Conservation (phyloP, 2,797 vertebrate species). For the Lutjanus argentimaculatus region DNA sequence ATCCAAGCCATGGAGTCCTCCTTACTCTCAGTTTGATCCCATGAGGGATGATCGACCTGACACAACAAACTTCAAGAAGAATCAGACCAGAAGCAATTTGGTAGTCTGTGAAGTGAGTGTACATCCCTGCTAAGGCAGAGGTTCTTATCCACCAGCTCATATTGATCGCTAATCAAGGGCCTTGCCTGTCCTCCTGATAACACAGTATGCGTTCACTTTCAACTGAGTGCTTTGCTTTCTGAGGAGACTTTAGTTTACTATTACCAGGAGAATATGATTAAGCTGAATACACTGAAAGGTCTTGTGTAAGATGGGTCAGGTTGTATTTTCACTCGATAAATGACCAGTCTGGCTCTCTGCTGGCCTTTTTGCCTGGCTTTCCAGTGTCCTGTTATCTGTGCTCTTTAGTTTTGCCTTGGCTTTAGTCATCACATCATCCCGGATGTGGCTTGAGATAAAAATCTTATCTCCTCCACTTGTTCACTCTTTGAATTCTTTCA, state of each 20-base stretch:
- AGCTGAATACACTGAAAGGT: constrained; percentile 26
- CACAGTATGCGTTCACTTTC: constrained; percentile 28
- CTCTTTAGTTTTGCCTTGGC: constrained; percentile 44
- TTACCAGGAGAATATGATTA: constrained; percentile 39
- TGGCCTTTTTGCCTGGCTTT: constrained; percentile 36
- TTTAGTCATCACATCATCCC: constrained; percentile 57
- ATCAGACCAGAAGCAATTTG: constrained; percentile 6
- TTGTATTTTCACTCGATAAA: constrained; percentile 39
- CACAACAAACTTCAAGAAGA: constrained; percentile 6
- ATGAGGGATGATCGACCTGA: constrained; percentile 14
- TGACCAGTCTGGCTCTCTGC: constrained; percentile 16
- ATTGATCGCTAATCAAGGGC: constrained; percentile 8
- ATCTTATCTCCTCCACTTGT: constrained; percentile 69
- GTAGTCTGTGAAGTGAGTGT: constrained; percentile 9
- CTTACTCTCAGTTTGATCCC: constrained; percentile 10
- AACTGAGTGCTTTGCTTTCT: constrained; percentile 21
- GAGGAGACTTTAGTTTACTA: constrained; percentile 3
- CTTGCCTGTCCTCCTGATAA: constrained; percentile 25
- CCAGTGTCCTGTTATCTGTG: constrained; percentile 21
- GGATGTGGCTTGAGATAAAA: constrained; percentile 61
- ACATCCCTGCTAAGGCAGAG: constrained; percentile 1
- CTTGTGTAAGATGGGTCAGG: constrained; percentile 9
- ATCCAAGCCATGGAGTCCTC: background rate
- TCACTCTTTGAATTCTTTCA: constrained; percentile 60
- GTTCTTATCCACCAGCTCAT: constrained; percentile 21